phyloP scores from a whole-genome alignment of 2,797 vertebrate genomes.

The Cichlasoma orientale region DNA sequence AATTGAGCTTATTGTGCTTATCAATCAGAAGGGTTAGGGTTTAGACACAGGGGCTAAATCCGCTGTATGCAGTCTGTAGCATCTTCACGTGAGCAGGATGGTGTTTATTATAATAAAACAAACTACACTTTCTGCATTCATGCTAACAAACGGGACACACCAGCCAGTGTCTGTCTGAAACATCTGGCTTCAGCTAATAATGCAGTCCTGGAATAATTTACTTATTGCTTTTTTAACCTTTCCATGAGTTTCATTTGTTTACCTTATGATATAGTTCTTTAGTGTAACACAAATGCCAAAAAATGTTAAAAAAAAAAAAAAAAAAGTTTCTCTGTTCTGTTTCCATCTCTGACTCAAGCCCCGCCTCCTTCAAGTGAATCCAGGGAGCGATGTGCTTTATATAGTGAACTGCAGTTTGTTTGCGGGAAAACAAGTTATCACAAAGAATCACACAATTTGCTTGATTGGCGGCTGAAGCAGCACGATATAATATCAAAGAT shows the following conservation, averaged over 20 bases:
- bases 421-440: neutral
- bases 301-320: neutral
- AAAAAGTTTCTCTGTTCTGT: neutral
- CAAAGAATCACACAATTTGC: neutral
- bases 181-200: too few species aligned
- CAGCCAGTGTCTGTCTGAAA: too few species aligned
- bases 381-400: neutral
- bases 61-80: too few species aligned
- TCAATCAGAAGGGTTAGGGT: neutral
- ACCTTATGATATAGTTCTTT: neutral
- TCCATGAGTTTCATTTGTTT: neutral
- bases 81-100: neutral
- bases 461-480: neutral
- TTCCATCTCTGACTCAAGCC: neutral
- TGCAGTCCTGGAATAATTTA: neutral
- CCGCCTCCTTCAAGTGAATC: neutral
- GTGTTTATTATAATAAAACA: fast-evolving
- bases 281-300: neutral
- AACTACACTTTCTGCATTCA: neutral
- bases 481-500: neutral
- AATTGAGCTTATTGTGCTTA: too few species aligned
- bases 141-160: neutral
- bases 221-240: neutral
- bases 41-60: neutral
- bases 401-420: neutral